Percentiles rank a stretch among this genome's conserved stretches.
Conservation (phyloP, 2,113 vertebrate genomes). For the Oxyura jamaicensis region DNA sequence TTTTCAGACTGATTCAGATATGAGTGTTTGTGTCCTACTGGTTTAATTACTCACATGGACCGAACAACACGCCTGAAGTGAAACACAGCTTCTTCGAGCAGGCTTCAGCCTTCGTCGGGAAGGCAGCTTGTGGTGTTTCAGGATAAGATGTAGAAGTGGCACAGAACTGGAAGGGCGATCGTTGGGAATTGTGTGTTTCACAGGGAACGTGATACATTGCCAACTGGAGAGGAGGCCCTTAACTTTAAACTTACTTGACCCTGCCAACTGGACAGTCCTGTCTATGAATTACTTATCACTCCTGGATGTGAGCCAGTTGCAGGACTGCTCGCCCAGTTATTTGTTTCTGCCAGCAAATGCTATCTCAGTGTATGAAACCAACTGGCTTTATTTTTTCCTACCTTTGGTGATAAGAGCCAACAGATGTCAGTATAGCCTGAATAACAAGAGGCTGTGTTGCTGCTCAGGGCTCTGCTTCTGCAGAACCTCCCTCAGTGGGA, state of each 20-base stretch:
- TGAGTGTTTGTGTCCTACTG: neutral
- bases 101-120: neutral
- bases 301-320: neutral
- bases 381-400: neutral
- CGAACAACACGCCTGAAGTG: accelerated
- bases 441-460: neutral
- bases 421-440: conserved; percentile 25
- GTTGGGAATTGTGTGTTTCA: accelerated
- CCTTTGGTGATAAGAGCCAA: conserved; percentile 13
- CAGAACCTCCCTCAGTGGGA: neutral
- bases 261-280: neutral
- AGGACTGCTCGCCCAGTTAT: neutral
- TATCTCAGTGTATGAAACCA: neutral
- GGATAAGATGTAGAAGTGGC: neutral
- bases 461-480: neutral
- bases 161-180: accelerated
- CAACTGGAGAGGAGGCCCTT: accelerated
- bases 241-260: neutral
- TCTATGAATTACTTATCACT: neutral
- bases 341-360: neutral
- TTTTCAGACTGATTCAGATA: conserved; percentile 54
- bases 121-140: accelerated
- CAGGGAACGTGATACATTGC: neutral
- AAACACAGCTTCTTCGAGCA: neutral
- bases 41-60: neutral